Evolutionary conservation across 2,888 invertebrate species (phyloP).

Genomic region (Chaitophorus viminalis): DNA sequence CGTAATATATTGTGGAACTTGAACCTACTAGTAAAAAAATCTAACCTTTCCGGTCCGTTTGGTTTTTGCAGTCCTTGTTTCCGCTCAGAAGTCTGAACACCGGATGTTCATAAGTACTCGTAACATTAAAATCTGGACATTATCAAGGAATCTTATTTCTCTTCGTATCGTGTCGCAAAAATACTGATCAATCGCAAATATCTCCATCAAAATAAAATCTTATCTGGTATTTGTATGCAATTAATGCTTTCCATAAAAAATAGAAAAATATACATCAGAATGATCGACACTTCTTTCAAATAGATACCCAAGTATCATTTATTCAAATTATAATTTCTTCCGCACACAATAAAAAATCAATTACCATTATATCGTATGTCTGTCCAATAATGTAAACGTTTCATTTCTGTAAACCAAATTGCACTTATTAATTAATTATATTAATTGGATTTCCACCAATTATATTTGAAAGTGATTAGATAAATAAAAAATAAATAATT

Average conservation of each 20-base stretch:
- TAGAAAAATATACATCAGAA: neutral
- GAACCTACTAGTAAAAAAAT: neutral
- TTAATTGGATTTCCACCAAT: no score
- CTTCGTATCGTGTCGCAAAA: neutral
- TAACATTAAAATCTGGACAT: neutral
- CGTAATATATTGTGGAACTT: neutral
- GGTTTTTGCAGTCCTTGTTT: conserved; percentile 16
- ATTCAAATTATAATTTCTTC: neutral
- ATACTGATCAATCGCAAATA: neutral
- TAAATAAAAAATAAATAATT: no score
- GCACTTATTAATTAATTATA: conserved; percentile 35
- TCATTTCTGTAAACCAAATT: no score
- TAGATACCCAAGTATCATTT: neutral
- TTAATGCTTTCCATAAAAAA: neutral
- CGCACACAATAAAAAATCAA: neutral
- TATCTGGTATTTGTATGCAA: neutral
- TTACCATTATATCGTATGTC: no score
- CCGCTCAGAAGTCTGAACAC: conserved; percentile 13
- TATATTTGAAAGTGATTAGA: no score
- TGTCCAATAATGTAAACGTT: no score
- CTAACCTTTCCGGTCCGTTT: conserved; percentile 17
- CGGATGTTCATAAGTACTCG: conserved; percentile 32
- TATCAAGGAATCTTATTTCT: neutral
- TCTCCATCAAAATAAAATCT: neutral
- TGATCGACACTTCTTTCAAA: neutral